Evolutionary conservation across 1,140 invertebrate genomes (phyloP), one percentile per base, ranked within the genome.

Genomic region (Drosophila melanogaster): DNA sequence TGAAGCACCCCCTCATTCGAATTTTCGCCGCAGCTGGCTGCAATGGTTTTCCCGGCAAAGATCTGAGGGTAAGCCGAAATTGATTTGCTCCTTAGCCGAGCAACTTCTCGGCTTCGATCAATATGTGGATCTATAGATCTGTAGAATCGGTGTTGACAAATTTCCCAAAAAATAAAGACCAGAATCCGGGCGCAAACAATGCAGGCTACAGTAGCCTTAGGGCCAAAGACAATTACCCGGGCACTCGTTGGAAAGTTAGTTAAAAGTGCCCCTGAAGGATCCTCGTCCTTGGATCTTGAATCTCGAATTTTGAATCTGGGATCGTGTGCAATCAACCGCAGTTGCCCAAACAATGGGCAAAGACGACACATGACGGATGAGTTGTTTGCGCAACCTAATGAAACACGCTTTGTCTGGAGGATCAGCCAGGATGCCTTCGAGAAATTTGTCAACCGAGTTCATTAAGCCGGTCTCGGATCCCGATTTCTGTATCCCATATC

Each of bases 301-400:
- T 44, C 41, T 19, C 41, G 11, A 14, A 17, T 15, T 3, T 15
- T 1, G 40, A 11, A 11, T 3, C n/a, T 12, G 40, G 37, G 85
- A 90, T 90, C 77, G 79, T 90, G 89, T 90, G 89, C 89, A 89
- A 90, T 87, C 87, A 90, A 90, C 87, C 87, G 83, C 87, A 90
- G 73, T 90, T 79, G 77, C 67, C 66, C 69, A 56, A 78, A 90
- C 87, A 90, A 90, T 59, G 22, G 41, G 12, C 43, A 15, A 47
- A 43, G 55, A 60, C 47, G 47, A 50, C 47, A 26, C 40, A 66
- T 50, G 75, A 62, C 44, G 80, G 61, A 77, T 85, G 60, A 78
- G 83, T 65, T 86, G 83, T 86, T 86, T 86, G 81, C 70, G 78
- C 81, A 86, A 81, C 81, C 83, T 83, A 86, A 87, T 87, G 83